A percentile compares a stretch with the other conserved stretches of the same genome.
These are phyloP conservation scores for Tenrec ecaudatus DNA, from an alignment of 2,113 vertebrate genomes.

Conservation along the genomic window DNA sequence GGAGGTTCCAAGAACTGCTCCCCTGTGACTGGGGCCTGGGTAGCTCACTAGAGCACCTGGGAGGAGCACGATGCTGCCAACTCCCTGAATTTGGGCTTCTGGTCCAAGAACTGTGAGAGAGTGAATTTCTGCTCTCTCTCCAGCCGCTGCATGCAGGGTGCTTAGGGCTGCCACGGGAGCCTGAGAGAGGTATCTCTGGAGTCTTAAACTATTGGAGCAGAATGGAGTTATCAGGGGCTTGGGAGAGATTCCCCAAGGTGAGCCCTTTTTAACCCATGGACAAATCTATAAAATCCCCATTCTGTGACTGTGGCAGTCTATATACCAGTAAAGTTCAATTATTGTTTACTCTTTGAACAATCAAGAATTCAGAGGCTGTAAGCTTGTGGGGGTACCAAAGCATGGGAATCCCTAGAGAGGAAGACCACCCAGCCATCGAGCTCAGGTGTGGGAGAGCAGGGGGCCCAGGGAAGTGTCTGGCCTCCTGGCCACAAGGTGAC, in stretches of 20 bases:
- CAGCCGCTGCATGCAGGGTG: neutral
- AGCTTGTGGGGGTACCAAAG: accelerated
- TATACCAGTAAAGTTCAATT: accelerated
- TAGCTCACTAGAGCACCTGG: neutral
- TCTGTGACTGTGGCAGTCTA: accelerated
- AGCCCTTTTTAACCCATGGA: too few relatives aligned
- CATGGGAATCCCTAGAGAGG: accelerated
- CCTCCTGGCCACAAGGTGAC: neutral
- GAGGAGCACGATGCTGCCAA: neutral
- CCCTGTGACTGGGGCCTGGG: neutral
- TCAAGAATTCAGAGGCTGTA: neutral
- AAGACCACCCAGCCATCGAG: neutral
- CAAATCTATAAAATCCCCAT: neutral
- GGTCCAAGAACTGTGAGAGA: neutral
- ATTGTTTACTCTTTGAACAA: neutral
- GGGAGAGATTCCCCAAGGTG: neutral
- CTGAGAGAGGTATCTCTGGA: neutral
- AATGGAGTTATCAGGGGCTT: neutral
- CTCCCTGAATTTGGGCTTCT: neutral
- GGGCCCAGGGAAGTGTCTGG: neutral
- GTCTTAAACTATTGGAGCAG: neutral
- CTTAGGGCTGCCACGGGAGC: neutral
- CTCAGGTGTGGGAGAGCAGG: neutral
- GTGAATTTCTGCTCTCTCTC: neutral
- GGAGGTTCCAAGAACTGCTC: neutral